Evolutionary conservation across 2,113 vertebrate species (phyloP), one percentile per base, ranked within the genome.

Genomic region (Hemiprocne comata): DNA sequence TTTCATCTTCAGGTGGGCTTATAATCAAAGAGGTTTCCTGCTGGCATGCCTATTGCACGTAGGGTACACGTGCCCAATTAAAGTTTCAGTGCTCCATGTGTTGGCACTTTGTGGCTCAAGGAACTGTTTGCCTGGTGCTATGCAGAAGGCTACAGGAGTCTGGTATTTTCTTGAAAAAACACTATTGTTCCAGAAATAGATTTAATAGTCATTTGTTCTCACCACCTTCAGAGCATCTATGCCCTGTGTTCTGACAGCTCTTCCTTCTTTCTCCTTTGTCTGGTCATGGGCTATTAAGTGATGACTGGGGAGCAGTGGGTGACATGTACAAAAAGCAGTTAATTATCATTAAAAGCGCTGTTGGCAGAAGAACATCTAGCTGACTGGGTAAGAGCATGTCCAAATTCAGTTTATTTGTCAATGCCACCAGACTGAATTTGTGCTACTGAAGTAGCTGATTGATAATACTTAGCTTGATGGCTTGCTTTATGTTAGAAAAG

Each of bases 331-430:
- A 23, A 95, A 90, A 34, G 14, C 53, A 79, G 64, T 91, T 97
- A 91, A 81, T 93, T 92, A 80, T 87, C 54, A 79, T 95, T 94
- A 77, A 93, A 94, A 90, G 21, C 9, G 1, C n/a, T 90, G 34
- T 26, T 94, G 79, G 85, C 80, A 58, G 82, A 85, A 90, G 80
- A 46, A 31, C n/a, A 55, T 71, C 64, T 64, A 86, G 84, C 87
- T 95, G 55, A 66, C 40, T 42, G 46, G 10, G 24, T 48, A 55
- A 42, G 33, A 80, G 25, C 24, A 24, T 19, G 61, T 57, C 61
- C 66, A 64, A 72, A 55, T 61, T 86, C 69, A 44, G 31, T 90
- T 81, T 44, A 38, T 72, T 85, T 62, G 44, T 92, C 34, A 74
- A 42, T 62, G 57, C 25, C 64, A 58, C 40, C 71, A 70, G 29